Evolutionary conservation across 2,797 vertebrate genomes (phyloP).

Genomic region (Sylvilagus floridanus): DNA sequence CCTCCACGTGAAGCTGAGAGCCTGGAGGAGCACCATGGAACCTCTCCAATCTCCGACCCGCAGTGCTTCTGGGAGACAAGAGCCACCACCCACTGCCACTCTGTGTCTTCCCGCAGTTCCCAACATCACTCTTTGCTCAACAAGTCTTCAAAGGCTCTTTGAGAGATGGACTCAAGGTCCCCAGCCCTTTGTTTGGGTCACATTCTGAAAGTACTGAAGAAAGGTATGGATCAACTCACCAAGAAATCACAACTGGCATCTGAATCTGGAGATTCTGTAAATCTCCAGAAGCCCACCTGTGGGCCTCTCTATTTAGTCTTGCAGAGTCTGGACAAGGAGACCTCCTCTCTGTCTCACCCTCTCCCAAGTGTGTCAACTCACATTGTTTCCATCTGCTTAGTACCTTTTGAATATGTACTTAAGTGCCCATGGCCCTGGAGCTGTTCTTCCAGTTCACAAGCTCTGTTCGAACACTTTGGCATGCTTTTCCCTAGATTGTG

Average conservation of each 20-base stretch:
- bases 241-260: neutral
- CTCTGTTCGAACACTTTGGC: neutral
- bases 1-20: neutral
- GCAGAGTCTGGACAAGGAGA: neutral
- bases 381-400: neutral
- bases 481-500: neutral
- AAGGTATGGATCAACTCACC: neutral
- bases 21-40: neutral
- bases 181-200: neutral
- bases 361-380: neutral
- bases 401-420: too few relatives aligned
- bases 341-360: neutral
- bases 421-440: neutral
- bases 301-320: neutral
- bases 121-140: neutral
- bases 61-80: neutral
- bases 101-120: neutral
- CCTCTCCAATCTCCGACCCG: neutral
- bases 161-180: neutral
- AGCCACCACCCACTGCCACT: neutral
- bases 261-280: neutral
- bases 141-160: neutral
- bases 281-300: neutral
- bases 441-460: neutral
- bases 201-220: neutral